Percentiles rank a stretch among this genome's conserved stretches.
phyloP scores from a whole-genome alignment of 2,113 vertebrate species.

The Dipodomys ordii region DNA sequence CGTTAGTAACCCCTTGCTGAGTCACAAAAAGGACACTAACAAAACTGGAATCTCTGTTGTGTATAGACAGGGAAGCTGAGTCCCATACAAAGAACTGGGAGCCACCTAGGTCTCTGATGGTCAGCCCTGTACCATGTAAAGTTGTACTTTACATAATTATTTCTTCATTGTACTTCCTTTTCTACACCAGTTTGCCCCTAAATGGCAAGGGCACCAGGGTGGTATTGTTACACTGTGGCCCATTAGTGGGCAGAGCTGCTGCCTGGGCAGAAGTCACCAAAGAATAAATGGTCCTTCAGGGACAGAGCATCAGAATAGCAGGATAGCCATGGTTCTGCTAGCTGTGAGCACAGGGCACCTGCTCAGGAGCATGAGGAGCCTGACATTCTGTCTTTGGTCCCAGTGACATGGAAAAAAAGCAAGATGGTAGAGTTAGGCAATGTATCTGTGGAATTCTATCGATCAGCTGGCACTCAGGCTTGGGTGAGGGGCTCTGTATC shows the following conservation, averaged over 20 bases:
- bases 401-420: not conserved
- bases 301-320: not conserved
- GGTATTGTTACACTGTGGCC: not conserved
- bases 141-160: not conserved
- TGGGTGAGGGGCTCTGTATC: not conserved
- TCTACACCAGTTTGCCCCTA: not conserved
- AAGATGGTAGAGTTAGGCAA: not conserved
- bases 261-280: not conserved
- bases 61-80: not conserved
- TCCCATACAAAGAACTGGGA: not conserved
- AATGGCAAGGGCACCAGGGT: not conserved
- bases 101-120: not conserved
- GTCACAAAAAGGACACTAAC: not conserved
- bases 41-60: not conserved
- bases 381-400: not conserved
- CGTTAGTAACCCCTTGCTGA: not conserved
- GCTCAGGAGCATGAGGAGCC: not conserved
- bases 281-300: not conserved
- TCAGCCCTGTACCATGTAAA: accelerated
- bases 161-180: not conserved
- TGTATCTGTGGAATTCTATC: accelerated
- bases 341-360: not conserved
- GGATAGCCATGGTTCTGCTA: not conserved
- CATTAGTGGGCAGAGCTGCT: not conserved
- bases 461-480: not conserved